These are phyloP conservation scores for Patella caerulea DNA, from an alignment of 2,888 invertebrate genomes.

Conservation along the genomic window DNA sequence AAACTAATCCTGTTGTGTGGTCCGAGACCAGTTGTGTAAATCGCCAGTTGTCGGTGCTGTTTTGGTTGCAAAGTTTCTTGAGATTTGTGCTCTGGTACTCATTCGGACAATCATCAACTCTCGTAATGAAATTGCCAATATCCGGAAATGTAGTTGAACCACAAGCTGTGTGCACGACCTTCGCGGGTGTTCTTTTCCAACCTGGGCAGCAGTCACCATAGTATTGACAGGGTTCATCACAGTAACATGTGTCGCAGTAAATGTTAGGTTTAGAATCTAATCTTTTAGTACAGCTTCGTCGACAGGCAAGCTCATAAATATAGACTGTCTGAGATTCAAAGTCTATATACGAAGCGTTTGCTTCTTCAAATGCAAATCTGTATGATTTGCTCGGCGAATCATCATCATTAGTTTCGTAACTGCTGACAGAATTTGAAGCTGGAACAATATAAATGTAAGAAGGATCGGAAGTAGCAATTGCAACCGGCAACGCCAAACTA, in stretches of 20 bases:
- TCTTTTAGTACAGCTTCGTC: not conserved
- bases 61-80: not conserved
- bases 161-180: not conserved
- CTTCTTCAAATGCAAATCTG: not conserved
- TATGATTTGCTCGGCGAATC: too few species aligned
- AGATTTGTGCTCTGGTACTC: not conserved
- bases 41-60: conserved; percentile 11
- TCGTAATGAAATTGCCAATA: not conserved
- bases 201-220: conserved; percentile 29
- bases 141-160: not conserved
- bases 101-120: not conserved
- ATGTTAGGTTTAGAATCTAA: not conserved
- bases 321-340: not conserved
- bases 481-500: too few species aligned
- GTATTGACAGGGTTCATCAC: conserved; percentile 14
- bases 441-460: too few species aligned
- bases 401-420: too few species aligned
- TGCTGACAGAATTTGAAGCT: too few species aligned
- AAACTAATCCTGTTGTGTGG: conserved; percentile 15
- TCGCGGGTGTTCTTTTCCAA: not conserved
- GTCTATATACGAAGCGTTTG: not conserved
- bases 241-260: conserved; percentile 12
- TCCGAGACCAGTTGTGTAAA: conserved; percentile 21
- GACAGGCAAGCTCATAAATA: not conserved
- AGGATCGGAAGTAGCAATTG: too few species aligned